These are phyloP conservation scores for Oryzias dopingdopingensis DNA, from an alignment of 2,797 vertebrate genomes.

Conservation along the genomic window DNA sequence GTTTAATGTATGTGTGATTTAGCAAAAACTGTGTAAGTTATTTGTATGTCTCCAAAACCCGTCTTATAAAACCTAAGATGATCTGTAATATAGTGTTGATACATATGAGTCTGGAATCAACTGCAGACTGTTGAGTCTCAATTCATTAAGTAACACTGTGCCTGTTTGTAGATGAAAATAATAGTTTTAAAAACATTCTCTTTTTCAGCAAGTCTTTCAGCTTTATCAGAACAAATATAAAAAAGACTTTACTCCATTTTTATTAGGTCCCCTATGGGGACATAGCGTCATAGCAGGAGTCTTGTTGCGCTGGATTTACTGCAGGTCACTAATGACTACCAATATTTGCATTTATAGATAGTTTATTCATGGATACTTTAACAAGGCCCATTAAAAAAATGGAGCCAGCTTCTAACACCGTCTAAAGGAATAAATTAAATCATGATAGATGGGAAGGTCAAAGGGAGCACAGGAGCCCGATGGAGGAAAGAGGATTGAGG, in stretches of 20 bases:
- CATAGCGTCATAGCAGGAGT: slow-evolving; percentile 1
- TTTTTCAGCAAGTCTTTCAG: slow-evolving; percentile 2
- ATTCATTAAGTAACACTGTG: no score
- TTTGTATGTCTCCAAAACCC: no score
- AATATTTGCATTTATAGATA: slow-evolving; percentile 7
- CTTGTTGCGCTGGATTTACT: slow-evolving; percentile 9
- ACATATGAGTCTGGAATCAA: no score
- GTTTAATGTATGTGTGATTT: no score
- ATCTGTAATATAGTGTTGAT: no score
- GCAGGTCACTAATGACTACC: slow-evolving; percentile 16
- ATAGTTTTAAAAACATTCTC: not conserved
- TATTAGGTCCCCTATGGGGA: slow-evolving; percentile 22
- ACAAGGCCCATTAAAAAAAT: not conserved
- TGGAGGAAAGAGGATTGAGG: slow-evolving; percentile 24
- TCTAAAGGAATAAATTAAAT: slow-evolving; percentile 23
- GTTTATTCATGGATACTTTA: slow-evolving; percentile 4
- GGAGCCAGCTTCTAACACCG: slow-evolving; percentile 2
- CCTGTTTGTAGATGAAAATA: no score
- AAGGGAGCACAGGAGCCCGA: slow-evolving; percentile 10
- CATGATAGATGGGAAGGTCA: slow-evolving; percentile 47
- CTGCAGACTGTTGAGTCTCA: no score
- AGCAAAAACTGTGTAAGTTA: no score
- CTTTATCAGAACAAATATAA: slow-evolving; percentile 8
- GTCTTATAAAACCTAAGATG: no score
- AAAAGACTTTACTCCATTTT: not conserved